A percentile compares a stretch with the other conserved stretches of the same genome.
Evolutionary conservation across 2,888 invertebrate genomes (phyloP).

Genomic region (Cataglyphis cursor): DNA sequence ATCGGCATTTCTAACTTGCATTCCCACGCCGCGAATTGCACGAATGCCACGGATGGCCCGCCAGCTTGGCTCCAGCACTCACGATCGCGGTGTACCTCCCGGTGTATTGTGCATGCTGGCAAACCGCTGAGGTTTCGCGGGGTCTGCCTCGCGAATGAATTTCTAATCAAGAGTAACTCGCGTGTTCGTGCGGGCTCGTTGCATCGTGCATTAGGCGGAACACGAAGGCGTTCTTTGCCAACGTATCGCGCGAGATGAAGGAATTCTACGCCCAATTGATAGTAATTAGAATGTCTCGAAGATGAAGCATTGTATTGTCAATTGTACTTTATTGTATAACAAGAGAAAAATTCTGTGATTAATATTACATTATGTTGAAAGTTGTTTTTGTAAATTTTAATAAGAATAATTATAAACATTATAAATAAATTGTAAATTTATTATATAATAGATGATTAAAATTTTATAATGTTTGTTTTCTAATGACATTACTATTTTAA

Average conservation of each 20-base stretch:
- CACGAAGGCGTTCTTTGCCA: constrained; percentile 22
- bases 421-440: neutral
- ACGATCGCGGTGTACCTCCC: constrained; percentile 28
- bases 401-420: neutral
- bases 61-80: constrained; percentile 30
- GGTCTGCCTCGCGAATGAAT: constrained; percentile 58
- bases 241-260: neutral
- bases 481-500: neutral
- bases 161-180: constrained; percentile 60
- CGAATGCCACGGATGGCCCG: constrained; percentile 50
- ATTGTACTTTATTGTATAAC: neutral
- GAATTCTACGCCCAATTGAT: constrained; percentile 17
- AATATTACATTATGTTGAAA: neutral
- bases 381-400: neutral
- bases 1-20: constrained; percentile 61
- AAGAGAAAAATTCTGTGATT: neutral
- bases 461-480: neutral
- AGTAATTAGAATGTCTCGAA: constrained; percentile 1
- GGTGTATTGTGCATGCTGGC: constrained; percentile 45
- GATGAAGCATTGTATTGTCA: neutral
- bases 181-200: constrained; percentile 13
- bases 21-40: constrained; percentile 65
- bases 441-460: neutral
- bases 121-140: constrained; percentile 24
- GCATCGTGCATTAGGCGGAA: constrained; percentile 17